Conservation (phyloP, 2,113 vertebrate species). For the Triplophysa dalaica region DNA sequence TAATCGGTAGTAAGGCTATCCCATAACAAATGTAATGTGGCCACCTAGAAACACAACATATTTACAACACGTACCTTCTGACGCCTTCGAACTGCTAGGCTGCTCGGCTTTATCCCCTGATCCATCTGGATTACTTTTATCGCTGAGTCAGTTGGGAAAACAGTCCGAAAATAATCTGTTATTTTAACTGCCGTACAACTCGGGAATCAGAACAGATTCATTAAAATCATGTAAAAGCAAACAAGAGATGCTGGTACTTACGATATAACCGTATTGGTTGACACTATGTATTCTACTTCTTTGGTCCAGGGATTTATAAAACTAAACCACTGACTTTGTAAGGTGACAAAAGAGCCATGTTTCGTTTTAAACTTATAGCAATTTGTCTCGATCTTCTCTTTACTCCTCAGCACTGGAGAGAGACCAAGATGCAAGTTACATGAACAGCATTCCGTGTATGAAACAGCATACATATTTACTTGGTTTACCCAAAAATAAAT, state of each 20-base stretch:
- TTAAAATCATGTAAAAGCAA: background rate
- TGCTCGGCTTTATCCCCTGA: constrained; percentile 69
- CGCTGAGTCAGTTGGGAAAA: constrained; percentile 38
- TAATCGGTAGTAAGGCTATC: background rate
- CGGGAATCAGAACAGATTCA: background rate
- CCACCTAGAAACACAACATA: background rate
- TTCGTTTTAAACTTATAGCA: constrained; percentile 91
- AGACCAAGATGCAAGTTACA: background rate
- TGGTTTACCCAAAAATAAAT: background rate
- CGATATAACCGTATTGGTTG: constrained; percentile 87
- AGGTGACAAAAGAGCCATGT: constrained; percentile 83
- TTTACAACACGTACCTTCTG: constrained; percentile 77
- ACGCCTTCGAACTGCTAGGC: constrained; percentile 73
- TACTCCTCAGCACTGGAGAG: constrained; percentile 82
- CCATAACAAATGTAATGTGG: background rate
- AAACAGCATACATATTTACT: background rate
- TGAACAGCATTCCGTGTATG: background rate
- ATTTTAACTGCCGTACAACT: background rate
- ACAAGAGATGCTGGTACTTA: constrained; percentile 71
- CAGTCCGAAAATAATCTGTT: constrained; percentile 6
- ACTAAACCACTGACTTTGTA: constrained; percentile 93
- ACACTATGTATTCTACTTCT: constrained; percentile 92
- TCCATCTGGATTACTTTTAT: constrained; percentile 66
- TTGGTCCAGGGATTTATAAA: constrained; percentile 95
- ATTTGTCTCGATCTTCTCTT: constrained; percentile 89